A percentile compares a stretch with the other conserved stretches of the same genome.
Evolutionary conservation across 2,113 vertebrate genomes (phyloP).

Genomic region (Hymenochirus boettgeri): DNA sequence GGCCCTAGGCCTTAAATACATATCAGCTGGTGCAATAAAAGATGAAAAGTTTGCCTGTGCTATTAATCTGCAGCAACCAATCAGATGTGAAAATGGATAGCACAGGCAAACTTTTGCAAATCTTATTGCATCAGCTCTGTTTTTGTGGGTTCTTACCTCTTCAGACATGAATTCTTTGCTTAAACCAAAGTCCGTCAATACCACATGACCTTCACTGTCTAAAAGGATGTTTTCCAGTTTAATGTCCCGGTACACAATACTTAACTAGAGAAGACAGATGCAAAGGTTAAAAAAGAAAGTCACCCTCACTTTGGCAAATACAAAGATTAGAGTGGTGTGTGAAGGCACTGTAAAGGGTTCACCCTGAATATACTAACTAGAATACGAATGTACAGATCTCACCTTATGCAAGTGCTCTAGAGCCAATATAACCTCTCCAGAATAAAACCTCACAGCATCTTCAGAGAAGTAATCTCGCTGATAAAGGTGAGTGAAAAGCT

Average conservation of each 20-base stretch:
- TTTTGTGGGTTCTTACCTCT: slow-evolving; percentile 67
- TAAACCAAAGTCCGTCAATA: slow-evolving; percentile 88
- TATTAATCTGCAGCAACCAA: too few relatives aligned
- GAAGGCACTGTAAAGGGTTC: not conserved
- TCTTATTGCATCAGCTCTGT: too few relatives aligned
- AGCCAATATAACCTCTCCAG: slow-evolving; percentile 82
- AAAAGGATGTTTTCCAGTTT: slow-evolving; percentile 89
- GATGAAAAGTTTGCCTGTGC: too few relatives aligned
- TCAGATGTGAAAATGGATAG: too few relatives aligned
- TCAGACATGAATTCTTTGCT: slow-evolving; percentile 87
- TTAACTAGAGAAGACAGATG: slow-evolving; percentile 62
- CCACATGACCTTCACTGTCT: slow-evolving; percentile 81
- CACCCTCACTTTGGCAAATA: not conserved
- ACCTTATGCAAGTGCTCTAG: slow-evolving; percentile 89
- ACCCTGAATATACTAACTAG: too few relatives aligned
- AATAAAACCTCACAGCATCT: slow-evolving; percentile 81
- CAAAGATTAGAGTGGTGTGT: not conserved
- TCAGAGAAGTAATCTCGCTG: slow-evolving; percentile 86
- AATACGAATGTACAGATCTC: slow-evolving; percentile 13
- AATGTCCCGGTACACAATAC: slow-evolving; percentile 85
- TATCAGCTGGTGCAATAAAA: too few relatives aligned
- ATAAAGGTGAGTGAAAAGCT: slow-evolving; percentile 89
- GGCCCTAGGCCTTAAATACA: too few relatives aligned
- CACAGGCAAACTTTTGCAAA: too few relatives aligned
- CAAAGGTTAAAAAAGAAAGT: not conserved